Conservation (phyloP, 1,140 invertebrate genomes). For the Intoshia linei region DNA sequence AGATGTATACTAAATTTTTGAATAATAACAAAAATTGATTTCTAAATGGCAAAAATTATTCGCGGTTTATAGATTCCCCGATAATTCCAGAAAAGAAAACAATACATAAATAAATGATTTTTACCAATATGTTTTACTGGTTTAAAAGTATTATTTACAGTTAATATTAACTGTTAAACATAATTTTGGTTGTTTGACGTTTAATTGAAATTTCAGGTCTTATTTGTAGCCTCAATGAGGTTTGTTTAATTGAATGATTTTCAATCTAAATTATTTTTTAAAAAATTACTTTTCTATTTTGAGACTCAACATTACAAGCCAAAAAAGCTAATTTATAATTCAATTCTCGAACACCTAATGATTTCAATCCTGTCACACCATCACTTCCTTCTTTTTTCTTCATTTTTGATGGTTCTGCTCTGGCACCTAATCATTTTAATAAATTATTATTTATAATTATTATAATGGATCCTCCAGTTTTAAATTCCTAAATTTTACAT, state of each 20-base stretch:
- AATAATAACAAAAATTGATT: not conserved
- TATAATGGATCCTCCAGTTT: not conserved
- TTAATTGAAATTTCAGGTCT: slow-evolving; percentile 6
- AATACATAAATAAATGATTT: slow-evolving; percentile 9
- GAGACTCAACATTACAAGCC: slow-evolving; percentile 53
- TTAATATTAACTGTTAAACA: no score
- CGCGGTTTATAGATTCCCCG: no score
- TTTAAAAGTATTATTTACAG: no score
- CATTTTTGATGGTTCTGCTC: slow-evolving; percentile 41
- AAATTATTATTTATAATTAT: not conserved
- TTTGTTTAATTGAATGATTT: not conserved
- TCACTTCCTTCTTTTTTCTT: slow-evolving; percentile 37
- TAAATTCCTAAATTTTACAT: not conserved
- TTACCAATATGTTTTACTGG: not conserved
- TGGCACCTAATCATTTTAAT: slow-evolving; percentile 24
- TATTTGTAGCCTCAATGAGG: not conserved
- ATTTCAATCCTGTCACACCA: slow-evolving; percentile 58
- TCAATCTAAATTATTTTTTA: slow-evolving; percentile 1
- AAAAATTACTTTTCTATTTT: slow-evolving; percentile 35
- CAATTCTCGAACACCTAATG: slow-evolving; percentile 67
- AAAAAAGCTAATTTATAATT: slow-evolving; percentile 76
- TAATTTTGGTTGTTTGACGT: no score
- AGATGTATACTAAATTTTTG: not conserved
- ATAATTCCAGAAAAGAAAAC: slow-evolving; percentile 24
- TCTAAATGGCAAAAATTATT: not conserved